phyloP scores from a whole-genome alignment of 2,888 invertebrate species.

The Brachyopa scutellaris region DNA sequence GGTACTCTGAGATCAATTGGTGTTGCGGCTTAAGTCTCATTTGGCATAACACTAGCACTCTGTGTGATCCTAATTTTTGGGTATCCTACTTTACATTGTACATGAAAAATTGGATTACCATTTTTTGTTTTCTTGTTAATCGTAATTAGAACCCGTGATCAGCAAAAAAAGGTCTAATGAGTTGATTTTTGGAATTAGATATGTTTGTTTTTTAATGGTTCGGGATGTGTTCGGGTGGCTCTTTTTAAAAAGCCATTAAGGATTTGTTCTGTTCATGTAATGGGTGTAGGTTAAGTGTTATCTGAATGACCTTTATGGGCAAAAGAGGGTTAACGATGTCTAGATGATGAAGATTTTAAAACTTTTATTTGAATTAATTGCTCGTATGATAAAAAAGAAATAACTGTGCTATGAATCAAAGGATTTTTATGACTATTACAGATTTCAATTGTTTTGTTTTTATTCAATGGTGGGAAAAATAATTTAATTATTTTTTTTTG shows the following conservation, averaged over 20 bases:
- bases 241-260: conserved; percentile 55
- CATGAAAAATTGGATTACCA: conserved; percentile 54
- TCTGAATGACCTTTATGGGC: conserved; percentile 49
- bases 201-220: conserved; percentile 62
- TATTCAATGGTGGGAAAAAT: too few relatives aligned
- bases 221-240: conserved; percentile 39
- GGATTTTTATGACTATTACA: too few relatives aligned
- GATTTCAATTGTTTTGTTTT: too few relatives aligned
- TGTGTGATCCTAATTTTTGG: conserved; percentile 38
- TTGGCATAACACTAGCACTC: conserved; percentile 6
- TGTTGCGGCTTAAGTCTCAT: conserved; percentile 54
- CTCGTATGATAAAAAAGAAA: too few relatives aligned
- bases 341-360: too few relatives aligned
- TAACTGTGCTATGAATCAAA: too few relatives aligned
- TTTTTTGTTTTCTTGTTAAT: conserved; percentile 4
- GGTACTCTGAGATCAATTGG: conserved; percentile 62
- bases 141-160: conserved; percentile 55
- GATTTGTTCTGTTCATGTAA: conserved; percentile 56
- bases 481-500: too few relatives aligned
- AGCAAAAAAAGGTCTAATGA: conserved; percentile 61
- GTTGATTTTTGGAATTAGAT: conserved; percentile 69
- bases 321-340: conserved; percentile 53
- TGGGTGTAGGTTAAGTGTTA: conserved; percentile 40
- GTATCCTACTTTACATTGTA: too few relatives aligned
- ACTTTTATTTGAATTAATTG: too few relatives aligned